Percentiles rank a stretch among this genome's conserved stretches.
Conservation (phyloP, 2,888 invertebrate species). For the Melipona bicolor region DNA sequence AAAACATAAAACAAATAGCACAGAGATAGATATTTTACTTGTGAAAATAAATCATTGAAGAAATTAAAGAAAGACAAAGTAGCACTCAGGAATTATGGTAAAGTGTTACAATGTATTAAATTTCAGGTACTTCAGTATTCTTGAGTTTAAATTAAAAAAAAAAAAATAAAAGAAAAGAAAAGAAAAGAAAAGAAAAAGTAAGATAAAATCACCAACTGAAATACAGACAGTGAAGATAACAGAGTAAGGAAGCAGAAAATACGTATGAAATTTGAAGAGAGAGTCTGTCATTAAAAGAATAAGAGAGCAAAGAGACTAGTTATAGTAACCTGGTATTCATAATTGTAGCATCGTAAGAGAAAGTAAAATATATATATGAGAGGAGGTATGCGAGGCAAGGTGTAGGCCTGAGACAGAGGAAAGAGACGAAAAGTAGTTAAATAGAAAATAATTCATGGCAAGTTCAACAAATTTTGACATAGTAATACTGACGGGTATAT, state of each 20-base stretch:
- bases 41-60: not conserved
- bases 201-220: constrained; percentile 10
- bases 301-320: constrained; percentile 22
- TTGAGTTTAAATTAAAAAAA: not conserved
- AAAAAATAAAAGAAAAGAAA: no score
- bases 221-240: not conserved
- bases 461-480: constrained; percentile 70
- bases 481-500: constrained; percentile 74
- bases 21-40: constrained; percentile 1
- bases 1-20: not conserved
- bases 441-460: constrained; percentile 61
- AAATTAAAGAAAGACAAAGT: constrained; percentile 1
- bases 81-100: constrained; percentile 23
- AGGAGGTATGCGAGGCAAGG: constrained; percentile 11
- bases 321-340: not conserved
- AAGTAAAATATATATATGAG: constrained; percentile 18
- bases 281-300: constrained; percentile 26
- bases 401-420: constrained; percentile 5
- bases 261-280: constrained; percentile 15
- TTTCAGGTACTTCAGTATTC: constrained; percentile 54
- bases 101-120: constrained; percentile 3
- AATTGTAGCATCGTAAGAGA: constrained; percentile 29
- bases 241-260: constrained; percentile 18
- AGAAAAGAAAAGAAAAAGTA: not conserved
- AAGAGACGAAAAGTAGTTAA: not conserved